Base-by-base conservation (phyloP, 2,888 invertebrate species). In the Euproctis similis region DNA sequence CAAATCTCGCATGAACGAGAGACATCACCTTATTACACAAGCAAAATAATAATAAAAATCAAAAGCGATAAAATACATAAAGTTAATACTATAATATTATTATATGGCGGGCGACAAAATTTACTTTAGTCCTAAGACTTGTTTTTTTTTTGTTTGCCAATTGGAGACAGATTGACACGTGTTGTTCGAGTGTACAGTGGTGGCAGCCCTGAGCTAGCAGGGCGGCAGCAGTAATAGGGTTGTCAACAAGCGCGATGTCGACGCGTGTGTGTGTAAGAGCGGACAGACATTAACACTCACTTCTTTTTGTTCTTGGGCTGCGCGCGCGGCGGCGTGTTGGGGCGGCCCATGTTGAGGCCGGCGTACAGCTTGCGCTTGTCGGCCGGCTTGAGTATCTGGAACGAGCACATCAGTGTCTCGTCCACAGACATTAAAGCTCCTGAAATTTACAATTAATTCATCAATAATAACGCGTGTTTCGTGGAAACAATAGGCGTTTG, bases 351-450 rank as follows among this genome's bases (percentile, higher is more conserved):
- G 82, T 94, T 96, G 73, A 96, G 89, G 54, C 94, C 93, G 51
- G 90, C 90, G 66, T 95, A 94, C 78, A 98, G 97, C 86, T 98
- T 97, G 88, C 98, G 94, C 85, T 98, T 99, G 87, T 99, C 98
- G 38, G 98, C 98, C 67, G 99, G 99, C 87, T 95, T 95, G 69
- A 95, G 86, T 69, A 95, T 95, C 85, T 95, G 91, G 89, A 99
- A 99, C 82, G 98, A 98, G 89, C 98, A 99, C 98, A 99, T 98
- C 53, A 99, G 88, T 46, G 97, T 97, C 82, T 99, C 98, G 86
- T 99, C 98, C 42, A 99, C 98, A 16, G 96, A 96, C 99, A 99
- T 99, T 93, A 99, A 94, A 47, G 95, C 95, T 60, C 93, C 88
- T 88, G 75, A 6, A 58, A 53, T 31, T 25, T 5, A 8, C 29